These are phyloP conservation scores for Rachycentron canadum DNA, from an alignment of 2,797 vertebrate species.

Conservation along the genomic window DNA sequence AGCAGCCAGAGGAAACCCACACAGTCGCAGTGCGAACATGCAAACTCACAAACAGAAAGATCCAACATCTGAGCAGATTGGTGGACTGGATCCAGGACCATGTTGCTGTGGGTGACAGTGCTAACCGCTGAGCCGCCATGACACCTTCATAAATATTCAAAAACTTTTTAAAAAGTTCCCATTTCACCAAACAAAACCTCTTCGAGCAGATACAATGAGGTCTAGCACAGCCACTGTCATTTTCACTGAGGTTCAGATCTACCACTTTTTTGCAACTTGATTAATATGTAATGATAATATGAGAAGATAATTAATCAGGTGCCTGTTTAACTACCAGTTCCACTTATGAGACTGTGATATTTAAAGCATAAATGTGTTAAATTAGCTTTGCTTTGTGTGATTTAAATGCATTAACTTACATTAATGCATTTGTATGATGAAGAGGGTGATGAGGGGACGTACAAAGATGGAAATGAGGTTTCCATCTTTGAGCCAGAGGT, in stretches of 20 bases:
- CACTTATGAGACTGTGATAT: not conserved
- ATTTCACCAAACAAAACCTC: not conserved
- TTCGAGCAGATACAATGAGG: not conserved
- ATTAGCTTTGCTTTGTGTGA: too few species aligned
- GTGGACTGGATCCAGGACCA: conserved; percentile 29
- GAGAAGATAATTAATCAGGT: not conserved
- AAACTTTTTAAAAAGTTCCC: conserved; percentile 4
- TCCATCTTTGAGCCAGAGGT: too few species aligned
- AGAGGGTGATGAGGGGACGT: not conserved
- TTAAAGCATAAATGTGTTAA: too few species aligned
- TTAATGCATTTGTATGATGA: conserved; percentile 8
- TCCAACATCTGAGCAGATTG: conserved; percentile 35
- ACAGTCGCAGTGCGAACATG: conserved; percentile 21
- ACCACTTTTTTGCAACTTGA: not conserved
- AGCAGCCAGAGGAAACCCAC: conserved; percentile 49
- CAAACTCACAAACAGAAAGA: conserved; percentile 23
- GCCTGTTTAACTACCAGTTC: too few species aligned
- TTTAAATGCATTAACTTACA: too few species aligned
- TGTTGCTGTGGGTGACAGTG: conserved; percentile 11
- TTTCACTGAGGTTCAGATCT: too few species aligned
- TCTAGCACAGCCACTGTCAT: not conserved
- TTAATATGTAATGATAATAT: not conserved
- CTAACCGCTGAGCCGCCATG: conserved; percentile 16
- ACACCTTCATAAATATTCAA: conserved; percentile 20
- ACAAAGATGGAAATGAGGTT: not conserved